phyloP scores from a whole-genome alignment of 2,113 vertebrate species.

The Epinephelus lanceolatus region DNA sequence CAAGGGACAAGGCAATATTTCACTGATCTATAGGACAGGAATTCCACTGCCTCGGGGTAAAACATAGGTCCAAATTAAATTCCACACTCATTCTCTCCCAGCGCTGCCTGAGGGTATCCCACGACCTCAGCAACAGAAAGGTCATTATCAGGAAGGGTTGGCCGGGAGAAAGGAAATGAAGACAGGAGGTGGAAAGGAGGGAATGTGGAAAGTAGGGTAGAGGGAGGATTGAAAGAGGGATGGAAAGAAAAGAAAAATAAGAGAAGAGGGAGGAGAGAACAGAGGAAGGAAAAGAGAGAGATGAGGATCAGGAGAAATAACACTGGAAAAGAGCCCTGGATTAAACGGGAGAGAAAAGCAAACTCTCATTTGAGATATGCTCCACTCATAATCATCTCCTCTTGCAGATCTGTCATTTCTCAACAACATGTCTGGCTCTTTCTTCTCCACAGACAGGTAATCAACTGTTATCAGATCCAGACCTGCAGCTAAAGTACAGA shows the following conservation, averaged over 20 bases:
- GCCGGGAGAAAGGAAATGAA: conserved; percentile 20
- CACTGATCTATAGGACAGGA: conserved; percentile 59
- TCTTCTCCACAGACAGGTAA: conserved; percentile 54
- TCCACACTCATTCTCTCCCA: conserved; percentile 50
- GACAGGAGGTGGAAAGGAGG: not conserved
- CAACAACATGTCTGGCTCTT: conserved; percentile 45
- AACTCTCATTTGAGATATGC: conserved; percentile 34
- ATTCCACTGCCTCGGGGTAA: conserved; percentile 54
- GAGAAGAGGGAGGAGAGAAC: not conserved
- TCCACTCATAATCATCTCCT: conserved; percentile 33
- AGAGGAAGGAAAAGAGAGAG: not conserved
- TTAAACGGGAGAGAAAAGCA: conserved; percentile 37
- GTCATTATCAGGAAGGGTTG: conserved; percentile 46
- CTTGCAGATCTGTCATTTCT: conserved; percentile 49
- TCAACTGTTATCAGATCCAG: conserved; percentile 65
- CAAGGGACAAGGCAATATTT: conserved; percentile 54
- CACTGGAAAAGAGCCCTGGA: conserved; percentile 1
- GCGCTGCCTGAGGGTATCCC: conserved; percentile 54
- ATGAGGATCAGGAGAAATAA: conserved; percentile 18
- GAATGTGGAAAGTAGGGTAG: not conserved
- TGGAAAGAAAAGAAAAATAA: not conserved
- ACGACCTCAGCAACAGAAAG: conserved; percentile 55
- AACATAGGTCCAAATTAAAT: conserved; percentile 71
- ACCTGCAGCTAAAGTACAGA: conserved; percentile 38
- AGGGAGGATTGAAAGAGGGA: not conserved